phyloP scores from a whole-genome alignment of 2,113 vertebrate species.

The Gallinago undulata region DNA sequence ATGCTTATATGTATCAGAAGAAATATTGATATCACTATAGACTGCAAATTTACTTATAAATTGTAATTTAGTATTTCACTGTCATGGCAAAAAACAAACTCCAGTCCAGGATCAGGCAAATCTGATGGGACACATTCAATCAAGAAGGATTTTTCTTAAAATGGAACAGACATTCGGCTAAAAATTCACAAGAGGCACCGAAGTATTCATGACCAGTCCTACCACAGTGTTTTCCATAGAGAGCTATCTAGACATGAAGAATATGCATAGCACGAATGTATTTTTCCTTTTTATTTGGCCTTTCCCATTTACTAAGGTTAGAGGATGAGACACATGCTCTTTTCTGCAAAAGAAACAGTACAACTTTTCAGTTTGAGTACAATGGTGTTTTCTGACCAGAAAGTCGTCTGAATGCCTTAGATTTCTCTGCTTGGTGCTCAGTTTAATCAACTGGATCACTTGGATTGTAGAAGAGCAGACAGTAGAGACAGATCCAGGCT shows the following conservation, averaged over 20 bases:
- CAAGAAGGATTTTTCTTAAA: slow-evolving; percentile 6
- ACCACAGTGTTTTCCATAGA: neutral
- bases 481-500: neutral
- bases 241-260: neutral
- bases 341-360: neutral
- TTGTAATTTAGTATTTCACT: neutral
- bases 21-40: neutral
- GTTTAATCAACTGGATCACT: neutral
- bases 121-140: neutral
- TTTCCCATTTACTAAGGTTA: neutral
- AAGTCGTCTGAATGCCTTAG: neutral
- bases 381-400: neutral
- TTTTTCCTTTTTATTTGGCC: neutral
- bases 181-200: neutral
- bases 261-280: neutral
- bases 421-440: neutral
- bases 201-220: neutral
- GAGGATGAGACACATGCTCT: neutral
- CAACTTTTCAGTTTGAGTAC: neutral
- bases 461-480: neutral
- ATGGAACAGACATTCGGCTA: neutral
- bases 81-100: neutral
- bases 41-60: neutral
- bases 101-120: neutral
- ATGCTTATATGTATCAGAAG: neutral